These are phyloP conservation scores for Tricholauxania praeusta DNA, from an alignment of 2,888 invertebrate species.

Conservation along the genomic window DNA sequence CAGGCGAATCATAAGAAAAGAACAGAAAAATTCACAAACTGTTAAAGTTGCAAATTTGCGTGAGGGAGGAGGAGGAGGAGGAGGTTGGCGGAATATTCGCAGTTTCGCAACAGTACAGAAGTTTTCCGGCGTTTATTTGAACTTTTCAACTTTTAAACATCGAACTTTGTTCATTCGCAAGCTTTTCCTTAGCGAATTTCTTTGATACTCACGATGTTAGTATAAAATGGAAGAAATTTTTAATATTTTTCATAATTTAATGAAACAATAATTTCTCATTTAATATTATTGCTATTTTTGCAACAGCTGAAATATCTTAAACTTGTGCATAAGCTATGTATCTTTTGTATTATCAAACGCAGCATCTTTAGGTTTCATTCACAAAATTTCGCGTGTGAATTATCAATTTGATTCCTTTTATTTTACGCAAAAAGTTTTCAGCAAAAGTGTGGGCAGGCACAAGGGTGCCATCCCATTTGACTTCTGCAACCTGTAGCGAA, in stretches of 20 bases:
- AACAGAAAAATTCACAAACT: background rate
- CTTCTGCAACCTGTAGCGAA: constrained; percentile 50
- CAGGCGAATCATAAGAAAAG: constrained; percentile 46
- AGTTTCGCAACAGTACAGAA: constrained; percentile 25
- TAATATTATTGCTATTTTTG: constrained; percentile 12
- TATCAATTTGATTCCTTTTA: constrained; percentile 10
- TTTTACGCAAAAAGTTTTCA: background rate
- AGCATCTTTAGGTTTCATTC: constrained; percentile 37
- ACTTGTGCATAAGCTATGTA: constrained; percentile 3
- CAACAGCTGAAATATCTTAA: constrained; percentile 39
- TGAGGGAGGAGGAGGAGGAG: background rate
- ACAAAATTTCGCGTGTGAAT: constrained; percentile 37
- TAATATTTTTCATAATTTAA: constrained; percentile 42
- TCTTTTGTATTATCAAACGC: background rate
- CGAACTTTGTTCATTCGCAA: constrained; percentile 14
- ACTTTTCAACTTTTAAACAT: constrained; percentile 25
- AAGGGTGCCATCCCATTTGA: constrained; percentile 46
- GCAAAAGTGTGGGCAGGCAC: constrained; percentile 20
- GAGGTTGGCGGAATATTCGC: background rate
- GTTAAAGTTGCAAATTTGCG: background rate
- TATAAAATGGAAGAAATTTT: background rate
- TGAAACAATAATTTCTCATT: constrained; percentile 43
- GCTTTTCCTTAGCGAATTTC: too few species aligned
- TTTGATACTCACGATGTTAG: too few species aligned
- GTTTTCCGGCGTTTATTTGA: constrained; percentile 48